Evolutionary conservation across 1,140 invertebrate genomes (phyloP).

Genomic region (Drosophila erecta): DNA sequence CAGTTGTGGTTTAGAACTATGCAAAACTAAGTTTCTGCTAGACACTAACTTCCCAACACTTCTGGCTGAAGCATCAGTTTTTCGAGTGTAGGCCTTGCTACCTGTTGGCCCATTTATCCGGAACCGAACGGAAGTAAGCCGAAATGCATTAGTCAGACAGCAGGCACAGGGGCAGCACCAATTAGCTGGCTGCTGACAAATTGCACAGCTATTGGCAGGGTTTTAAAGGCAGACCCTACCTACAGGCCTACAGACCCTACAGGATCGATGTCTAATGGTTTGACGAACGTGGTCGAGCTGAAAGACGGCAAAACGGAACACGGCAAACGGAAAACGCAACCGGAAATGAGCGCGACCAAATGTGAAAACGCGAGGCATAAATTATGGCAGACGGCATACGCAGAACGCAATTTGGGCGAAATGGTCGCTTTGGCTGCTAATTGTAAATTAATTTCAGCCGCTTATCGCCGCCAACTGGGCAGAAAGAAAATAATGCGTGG

Average conservation of each 20-base stretch:
- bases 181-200: constrained; percentile 81
- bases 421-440: constrained; percentile 56
- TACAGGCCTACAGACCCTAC: not conserved
- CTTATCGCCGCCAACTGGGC: constrained; percentile 63
- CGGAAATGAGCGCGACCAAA: constrained; percentile 77
- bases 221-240: constrained; percentile 37
- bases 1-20: no score
- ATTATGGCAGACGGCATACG: constrained; percentile 43
- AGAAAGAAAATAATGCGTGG: constrained; percentile 42
- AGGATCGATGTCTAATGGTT: constrained; percentile 44
- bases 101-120: constrained; percentile 57
- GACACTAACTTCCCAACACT: no score
- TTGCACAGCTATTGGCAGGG: constrained; percentile 78
- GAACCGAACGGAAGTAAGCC: constrained; percentile 70
- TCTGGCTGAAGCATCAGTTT: not conserved
- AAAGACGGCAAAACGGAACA: not conserved
- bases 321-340: constrained; percentile 28
- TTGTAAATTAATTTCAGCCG: constrained; percentile 76
- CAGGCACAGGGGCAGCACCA: constrained; percentile 71
- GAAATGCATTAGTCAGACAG: constrained; percentile 76
- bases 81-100: constrained; percentile 17
- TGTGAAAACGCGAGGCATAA: constrained; percentile 79
- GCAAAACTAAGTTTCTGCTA: not conserved
- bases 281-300: constrained; percentile 12
- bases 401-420: constrained; percentile 62